These are phyloP conservation scores for Coregonus suidteri DNA, from an alignment of 2,797 vertebrate species.

Conservation along the genomic window DNA sequence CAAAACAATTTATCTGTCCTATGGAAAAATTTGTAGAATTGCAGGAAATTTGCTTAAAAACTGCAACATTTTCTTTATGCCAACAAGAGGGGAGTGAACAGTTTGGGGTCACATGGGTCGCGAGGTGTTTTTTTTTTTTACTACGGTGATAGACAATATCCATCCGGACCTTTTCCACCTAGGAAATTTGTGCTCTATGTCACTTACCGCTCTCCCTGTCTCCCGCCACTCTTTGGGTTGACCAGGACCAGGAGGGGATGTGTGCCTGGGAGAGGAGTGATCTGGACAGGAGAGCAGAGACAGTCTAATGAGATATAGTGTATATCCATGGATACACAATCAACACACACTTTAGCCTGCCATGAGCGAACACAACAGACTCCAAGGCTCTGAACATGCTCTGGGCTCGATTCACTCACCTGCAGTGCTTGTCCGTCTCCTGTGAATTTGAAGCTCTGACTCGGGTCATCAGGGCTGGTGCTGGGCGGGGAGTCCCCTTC, in stretches of 20 bases:
- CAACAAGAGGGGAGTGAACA: too few relatives aligned
- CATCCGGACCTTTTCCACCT: too few relatives aligned
- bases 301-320: background rate
- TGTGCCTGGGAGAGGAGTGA: slow-evolving; percentile 86
- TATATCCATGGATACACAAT: background rate
- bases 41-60: too few relatives aligned
- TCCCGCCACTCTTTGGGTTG: slow-evolving; percentile 93
- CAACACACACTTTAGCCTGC: background rate
- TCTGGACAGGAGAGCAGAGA: slow-evolving; percentile 66
- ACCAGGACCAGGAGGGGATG: slow-evolving; percentile 92
- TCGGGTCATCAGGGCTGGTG: slow-evolving; percentile 80
- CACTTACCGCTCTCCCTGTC: slow-evolving; percentile 90
- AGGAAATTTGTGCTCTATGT: background rate
- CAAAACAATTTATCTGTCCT: too few relatives aligned
- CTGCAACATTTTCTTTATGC: too few relatives aligned
- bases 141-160: too few relatives aligned
- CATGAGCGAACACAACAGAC: background rate
- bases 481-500: slow-evolving; percentile 82
- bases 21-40: too few relatives aligned
- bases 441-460: slow-evolving; percentile 81
- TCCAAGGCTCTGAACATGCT: background rate
- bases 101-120: too few relatives aligned
- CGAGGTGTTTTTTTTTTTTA: too few relatives aligned
- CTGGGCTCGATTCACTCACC: slow-evolving; percentile 56
- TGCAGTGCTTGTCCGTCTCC: slow-evolving; percentile 85